Evolutionary conservation across 2,888 invertebrate species (phyloP), one percentile per base, ranked within the genome.

Genomic region (Drosophila recens): DNA sequence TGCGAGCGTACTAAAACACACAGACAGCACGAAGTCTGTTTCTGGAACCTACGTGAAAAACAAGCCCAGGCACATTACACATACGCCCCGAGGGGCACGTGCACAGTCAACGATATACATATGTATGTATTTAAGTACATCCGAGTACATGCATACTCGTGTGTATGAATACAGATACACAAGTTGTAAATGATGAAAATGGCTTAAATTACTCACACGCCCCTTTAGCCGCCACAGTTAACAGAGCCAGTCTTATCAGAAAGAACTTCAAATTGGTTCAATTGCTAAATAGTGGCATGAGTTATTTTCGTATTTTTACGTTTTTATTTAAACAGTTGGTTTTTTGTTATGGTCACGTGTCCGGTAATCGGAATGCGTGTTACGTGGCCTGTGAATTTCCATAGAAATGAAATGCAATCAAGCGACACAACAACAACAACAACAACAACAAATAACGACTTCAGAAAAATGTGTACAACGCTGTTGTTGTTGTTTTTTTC

Each of bases 321-420:
- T 51, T 6, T 57, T 46, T 56, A 33, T 46, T 54, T 49, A 43
- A 51, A 33, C 43, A 62, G 58, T 79, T 59, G 42, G 9, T 49
- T 65, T 74, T 66, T 66, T 66, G 67, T 68, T 76, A 61, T 69
- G 58, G 87, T 82, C 89, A 83, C 83, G 83, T 83, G 88, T 82
- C 49, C 49, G 62, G 58, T 63, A 72, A 76, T 88, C 78, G 68
- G 64, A 67, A 72, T 57, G 56, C 53, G 66, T 88, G 66, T 88
- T 80, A 82, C 87, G 83, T 86, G 67, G 56, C 45, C 57, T 56
- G 68, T 86, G 64, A 75, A 75, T 80, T 88, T 88, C 78, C 89
- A 78, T 80, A 42, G 58, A 76, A 76, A 68, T 68, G 6, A 69
- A 83, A 69, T 78, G 69, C 78, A 82, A 76, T 72, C 62, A 65